A percentile compares a stretch with the other conserved stretches of the same genome.
Conservation (phyloP, 2,797 vertebrate species). For the Psittacula derbiana region DNA sequence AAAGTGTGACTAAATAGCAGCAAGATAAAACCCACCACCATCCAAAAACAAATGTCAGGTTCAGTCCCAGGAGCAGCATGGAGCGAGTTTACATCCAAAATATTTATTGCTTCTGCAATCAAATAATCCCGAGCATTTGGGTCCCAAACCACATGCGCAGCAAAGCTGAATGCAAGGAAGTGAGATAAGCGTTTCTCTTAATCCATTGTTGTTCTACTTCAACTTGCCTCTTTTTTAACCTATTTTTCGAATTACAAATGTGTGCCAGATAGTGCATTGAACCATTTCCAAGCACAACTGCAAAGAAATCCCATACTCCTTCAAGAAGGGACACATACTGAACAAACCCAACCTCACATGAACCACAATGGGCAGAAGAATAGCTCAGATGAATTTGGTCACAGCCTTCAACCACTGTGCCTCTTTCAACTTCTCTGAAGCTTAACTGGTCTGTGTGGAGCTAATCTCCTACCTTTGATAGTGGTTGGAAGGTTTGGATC, state of each 20-base stretch:
- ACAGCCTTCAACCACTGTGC: neutral
- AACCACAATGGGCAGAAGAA: neutral
- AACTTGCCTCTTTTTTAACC: slow-evolving; percentile 8
- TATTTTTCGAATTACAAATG: neutral
- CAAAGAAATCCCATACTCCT: neutral
- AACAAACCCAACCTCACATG: neutral
- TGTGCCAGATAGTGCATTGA: neutral
- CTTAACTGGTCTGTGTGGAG: neutral
- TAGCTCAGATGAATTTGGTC: neutral
- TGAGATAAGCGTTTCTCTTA: slow-evolving; percentile 59
- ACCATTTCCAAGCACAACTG: slow-evolving; percentile 12
- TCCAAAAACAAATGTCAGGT: neutral
- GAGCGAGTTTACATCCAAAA: neutral
- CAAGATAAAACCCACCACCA: neutral
- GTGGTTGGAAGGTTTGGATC: neutral
- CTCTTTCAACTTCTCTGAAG: fast-evolving
- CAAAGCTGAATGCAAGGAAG: slow-evolving; percentile 19
- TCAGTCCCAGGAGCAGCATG: neutral
- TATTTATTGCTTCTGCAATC: neutral
- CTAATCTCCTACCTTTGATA: neutral
- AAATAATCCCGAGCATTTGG: neutral
- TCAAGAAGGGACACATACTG: neutral
- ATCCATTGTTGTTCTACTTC: slow-evolving; percentile 24
- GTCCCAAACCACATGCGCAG: slow-evolving; percentile 1
- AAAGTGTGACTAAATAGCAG: neutral